phyloP scores from a whole-genome alignment of 53 echinoderm and acorn worm species.

The Hippasteria phrygiana region DNA sequence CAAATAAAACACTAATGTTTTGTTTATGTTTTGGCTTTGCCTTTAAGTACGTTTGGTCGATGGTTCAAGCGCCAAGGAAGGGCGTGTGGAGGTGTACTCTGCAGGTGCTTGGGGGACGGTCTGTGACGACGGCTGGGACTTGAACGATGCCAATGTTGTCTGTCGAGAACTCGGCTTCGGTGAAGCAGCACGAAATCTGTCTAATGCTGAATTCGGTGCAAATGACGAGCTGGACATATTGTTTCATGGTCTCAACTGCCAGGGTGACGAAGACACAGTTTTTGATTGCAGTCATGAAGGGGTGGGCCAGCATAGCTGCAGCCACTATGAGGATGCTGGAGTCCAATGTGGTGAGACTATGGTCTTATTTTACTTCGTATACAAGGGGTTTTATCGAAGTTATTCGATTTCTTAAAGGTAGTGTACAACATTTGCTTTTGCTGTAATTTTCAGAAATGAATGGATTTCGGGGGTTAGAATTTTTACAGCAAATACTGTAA shows the following conservation, averaged over 20 bases:
- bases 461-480: too few relatives aligned
- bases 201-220: neutral
- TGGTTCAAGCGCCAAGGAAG: neutral
- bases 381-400: too few relatives aligned
- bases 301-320: too few relatives aligned
- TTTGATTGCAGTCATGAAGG: neutral
- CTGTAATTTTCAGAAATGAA: too few relatives aligned
- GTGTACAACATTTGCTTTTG: too few relatives aligned
- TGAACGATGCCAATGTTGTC: constrained; percentile 49
- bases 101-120: constrained; percentile 57
- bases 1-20: neutral
- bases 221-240: neutral
- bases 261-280: neutral
- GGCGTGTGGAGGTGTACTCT: constrained; percentile 37
- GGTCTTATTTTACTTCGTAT: neutral
- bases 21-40: neutral
- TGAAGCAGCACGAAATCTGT: neutral
- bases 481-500: too few relatives aligned
- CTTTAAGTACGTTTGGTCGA: constrained; percentile 12
- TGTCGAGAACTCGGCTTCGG: constrained; percentile 44
- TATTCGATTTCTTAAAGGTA: too few relatives aligned
- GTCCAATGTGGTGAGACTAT: neutral
- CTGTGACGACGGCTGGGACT: constrained; percentile 43
- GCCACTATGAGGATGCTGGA: constrained; percentile 9
- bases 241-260: neutral